Conservation (phyloP, 2,888 invertebrate genomes). For the Amitus sp. region DNA sequence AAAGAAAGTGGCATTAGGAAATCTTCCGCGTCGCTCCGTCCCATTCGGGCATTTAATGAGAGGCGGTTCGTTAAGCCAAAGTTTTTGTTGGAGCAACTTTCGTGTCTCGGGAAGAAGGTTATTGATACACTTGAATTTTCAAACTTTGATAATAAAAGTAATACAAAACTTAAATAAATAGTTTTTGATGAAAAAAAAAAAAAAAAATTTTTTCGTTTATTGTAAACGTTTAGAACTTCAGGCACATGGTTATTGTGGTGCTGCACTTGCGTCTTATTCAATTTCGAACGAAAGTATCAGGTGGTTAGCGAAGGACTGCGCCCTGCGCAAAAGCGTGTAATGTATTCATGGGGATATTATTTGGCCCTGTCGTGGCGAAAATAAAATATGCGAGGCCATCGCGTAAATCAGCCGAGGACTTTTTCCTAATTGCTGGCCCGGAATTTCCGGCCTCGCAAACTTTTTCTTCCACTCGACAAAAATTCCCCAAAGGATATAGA, state of each 20-base stretch:
- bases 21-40: too few species aligned
- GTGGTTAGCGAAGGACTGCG: constrained; percentile 14
- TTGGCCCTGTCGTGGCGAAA: constrained; percentile 17
- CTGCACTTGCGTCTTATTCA: constrained; percentile 18
- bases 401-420: constrained; percentile 10
- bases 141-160: too few species aligned
- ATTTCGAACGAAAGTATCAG: constrained; percentile 24
- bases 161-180: too few species aligned
- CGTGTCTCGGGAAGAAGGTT: too few species aligned
- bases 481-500: too few species aligned
- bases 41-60: too few species aligned
- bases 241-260: constrained; percentile 13
- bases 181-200: too few species aligned
- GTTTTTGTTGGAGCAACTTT: too few species aligned
- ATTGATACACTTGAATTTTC: too few species aligned
- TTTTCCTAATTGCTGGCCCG: constrained; percentile 4
- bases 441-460: background rate
- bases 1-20: too few species aligned
- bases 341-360: constrained; percentile 22
- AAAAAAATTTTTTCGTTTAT: too few species aligned
- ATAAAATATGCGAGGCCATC: constrained; percentile 8
- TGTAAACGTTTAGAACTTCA: constrained; percentile 8
- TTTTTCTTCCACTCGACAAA: constrained; percentile 18
- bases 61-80: too few species aligned
- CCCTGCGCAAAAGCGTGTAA: constrained; percentile 15